Evolutionary conservation across 2,888 invertebrate genomes (phyloP), one percentile per base, ranked within the genome.

Genomic region (Isoperla grammatica): DNA sequence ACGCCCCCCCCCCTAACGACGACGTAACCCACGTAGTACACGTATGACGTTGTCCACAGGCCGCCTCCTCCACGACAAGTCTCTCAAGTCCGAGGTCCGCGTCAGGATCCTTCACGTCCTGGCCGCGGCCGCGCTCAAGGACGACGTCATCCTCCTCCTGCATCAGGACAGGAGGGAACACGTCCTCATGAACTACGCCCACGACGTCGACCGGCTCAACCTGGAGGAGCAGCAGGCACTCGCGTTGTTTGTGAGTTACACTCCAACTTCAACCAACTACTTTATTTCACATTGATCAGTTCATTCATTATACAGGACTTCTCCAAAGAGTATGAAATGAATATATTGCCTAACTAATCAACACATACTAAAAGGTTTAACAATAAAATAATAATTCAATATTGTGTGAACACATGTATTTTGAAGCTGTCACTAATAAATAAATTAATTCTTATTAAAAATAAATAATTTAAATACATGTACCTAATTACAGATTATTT

Each of bases 131-230:
- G 92, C 92, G 39, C 79, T 90, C 57, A 90, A 92, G 69, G 94
- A 95, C 69, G 95, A 95, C 74, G 87, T 93, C 60, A 88, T 95
- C 69, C 81, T 95, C 66, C 78, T 95, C 66, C 76, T 95, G 69
- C 95, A 95, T 75, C 93, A 93, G 78, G 94, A 95, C 76, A 81
- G 95, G 63, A 81, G 88, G 64, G 90, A 90, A 68, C 94, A 95
- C 75, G 84, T 90, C 64, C 80, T 95, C 66, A 92, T 94, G 86
- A 88, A 90, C 74, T 92, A 87, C 74, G 90, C 92, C 35, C 83
- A 85, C 70, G 83, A 84, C 70, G 84, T 94, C 66, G 94, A 95
- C 73, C 77, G 83, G 66, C 81, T 85, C 68, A 81, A 86, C 23
- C 74, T 80, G 0, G 82, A 84, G 53, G 92, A 93, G 71, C 93